A percentile compares a stretch with the other conserved stretches of the same genome.
Conservation (phyloP, 23 tunicate genomes). For the Halocynthia aurantium region DNA sequence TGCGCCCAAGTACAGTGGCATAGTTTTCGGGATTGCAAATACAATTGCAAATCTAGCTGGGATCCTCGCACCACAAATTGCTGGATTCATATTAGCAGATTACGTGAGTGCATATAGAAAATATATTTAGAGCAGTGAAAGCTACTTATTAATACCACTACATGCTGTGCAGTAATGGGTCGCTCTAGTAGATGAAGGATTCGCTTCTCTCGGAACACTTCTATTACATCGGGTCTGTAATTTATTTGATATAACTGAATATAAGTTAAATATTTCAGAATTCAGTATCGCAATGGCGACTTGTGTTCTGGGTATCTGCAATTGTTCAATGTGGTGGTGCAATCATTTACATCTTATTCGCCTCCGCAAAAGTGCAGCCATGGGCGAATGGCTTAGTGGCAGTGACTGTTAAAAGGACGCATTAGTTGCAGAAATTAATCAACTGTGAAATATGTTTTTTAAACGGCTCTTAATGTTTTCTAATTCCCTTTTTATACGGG, state of each 20-base stretch:
- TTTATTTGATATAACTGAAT: too few relatives aligned
- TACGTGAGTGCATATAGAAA: not conserved
- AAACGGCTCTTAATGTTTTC: too few relatives aligned
- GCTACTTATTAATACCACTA: too few relatives aligned
- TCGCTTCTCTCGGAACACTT: too few relatives aligned
- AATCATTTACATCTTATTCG: conserved; percentile 40
- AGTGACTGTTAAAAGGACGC: too few relatives aligned
- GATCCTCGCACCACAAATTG: conserved; percentile 10
- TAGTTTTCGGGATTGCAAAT: not conserved
- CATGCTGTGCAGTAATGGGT: too few relatives aligned
- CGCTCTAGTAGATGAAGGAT: too few relatives aligned
- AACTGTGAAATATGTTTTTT: too few relatives aligned
- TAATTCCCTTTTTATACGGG: too few relatives aligned
- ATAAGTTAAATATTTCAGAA: conserved; percentile 8
- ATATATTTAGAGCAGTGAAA: too few relatives aligned
- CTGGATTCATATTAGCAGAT: conserved; percentile 1
- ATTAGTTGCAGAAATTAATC: too few relatives aligned
- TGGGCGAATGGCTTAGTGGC: conserved; percentile 49
- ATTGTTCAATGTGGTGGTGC: conserved; percentile 43
- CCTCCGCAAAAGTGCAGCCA: conserved; percentile 43
- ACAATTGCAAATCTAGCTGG: conserved; percentile 11
- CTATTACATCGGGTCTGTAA: too few relatives aligned
- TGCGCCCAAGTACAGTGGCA: conserved; percentile 15
- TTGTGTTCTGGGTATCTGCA: conserved; percentile 58
- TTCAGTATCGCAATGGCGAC: conserved; percentile 48